Evolutionary conservation across 2,888 invertebrate genomes (phyloP).

Genomic region (Drosophila austrosaltans): DNA sequence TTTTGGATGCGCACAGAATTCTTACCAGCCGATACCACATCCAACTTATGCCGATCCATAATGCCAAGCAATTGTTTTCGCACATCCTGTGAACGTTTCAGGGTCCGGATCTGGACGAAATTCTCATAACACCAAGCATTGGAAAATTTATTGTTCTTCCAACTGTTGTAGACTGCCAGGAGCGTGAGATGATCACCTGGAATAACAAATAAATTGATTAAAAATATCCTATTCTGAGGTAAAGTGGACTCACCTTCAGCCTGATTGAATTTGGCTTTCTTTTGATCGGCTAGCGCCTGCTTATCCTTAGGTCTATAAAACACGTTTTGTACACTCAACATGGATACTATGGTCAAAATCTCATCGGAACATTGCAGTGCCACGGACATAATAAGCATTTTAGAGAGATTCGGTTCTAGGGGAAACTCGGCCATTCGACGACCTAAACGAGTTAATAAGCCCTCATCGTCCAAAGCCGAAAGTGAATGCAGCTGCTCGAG

Average conservation of each 20-base stretch:
- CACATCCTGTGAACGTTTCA: slow-evolving; percentile 99
- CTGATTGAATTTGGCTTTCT: slow-evolving; percentile 99
- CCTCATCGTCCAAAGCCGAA: slow-evolving; percentile 97
- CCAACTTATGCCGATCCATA: slow-evolving; percentile 98
- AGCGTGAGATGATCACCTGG: slow-evolving; percentile 96
- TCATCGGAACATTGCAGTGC: slow-evolving; percentile 99
- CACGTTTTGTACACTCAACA: slow-evolving; percentile 99
- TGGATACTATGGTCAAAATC: slow-evolving; percentile 98
- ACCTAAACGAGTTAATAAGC: slow-evolving; percentile 91
- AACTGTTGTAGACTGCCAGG: slow-evolving; percentile 99
- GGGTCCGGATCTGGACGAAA: slow-evolving; percentile 97
- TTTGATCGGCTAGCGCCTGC: slow-evolving; percentile 98
- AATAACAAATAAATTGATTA: not conserved
- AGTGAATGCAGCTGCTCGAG: slow-evolving; percentile 98
- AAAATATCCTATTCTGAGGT: not conserved
- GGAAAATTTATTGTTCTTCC: slow-evolving; percentile 99
- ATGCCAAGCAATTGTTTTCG: slow-evolving; percentile 98
- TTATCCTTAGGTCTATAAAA: slow-evolving; percentile 98
- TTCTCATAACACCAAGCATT: slow-evolving; percentile 99
- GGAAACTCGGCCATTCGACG: slow-evolving; percentile 99
- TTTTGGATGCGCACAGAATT: slow-evolving; percentile 98
- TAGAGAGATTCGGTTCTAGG: slow-evolving; percentile 97
- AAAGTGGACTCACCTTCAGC: slow-evolving; percentile 87
- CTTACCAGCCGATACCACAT: slow-evolving; percentile 98
- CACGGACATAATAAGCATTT: slow-evolving; percentile 99